Evolutionary conservation across 2,888 invertebrate genomes (phyloP).

Genomic region (Crioceris asparagi): DNA sequence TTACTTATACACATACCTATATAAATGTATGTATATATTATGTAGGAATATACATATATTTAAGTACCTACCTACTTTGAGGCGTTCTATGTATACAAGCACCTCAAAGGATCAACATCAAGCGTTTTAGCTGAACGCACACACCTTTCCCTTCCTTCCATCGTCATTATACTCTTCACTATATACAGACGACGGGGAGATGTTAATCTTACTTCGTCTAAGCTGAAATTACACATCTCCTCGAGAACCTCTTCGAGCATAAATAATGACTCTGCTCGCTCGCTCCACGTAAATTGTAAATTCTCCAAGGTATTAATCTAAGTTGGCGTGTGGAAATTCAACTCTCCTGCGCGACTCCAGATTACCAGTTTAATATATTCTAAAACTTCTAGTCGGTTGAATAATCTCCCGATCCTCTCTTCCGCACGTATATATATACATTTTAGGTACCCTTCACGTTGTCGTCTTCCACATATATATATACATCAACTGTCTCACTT

Average conservation of each 20-base stretch:
- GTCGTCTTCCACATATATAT: no score
- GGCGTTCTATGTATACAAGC: no score
- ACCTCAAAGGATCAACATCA: slow-evolving; percentile 21
- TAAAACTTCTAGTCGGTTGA: slow-evolving; percentile 37
- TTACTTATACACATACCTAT: no score
- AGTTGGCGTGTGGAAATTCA: slow-evolving; percentile 41
- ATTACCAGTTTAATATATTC: slow-evolving; percentile 42
- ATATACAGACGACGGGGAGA: slow-evolving; percentile 24
- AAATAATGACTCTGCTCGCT: slow-evolving; percentile 41
- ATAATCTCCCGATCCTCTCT: no score
- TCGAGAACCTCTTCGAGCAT: slow-evolving; percentile 39
- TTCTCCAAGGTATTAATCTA: slow-evolving; percentile 42
- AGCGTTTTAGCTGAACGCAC: slow-evolving; percentile 15
- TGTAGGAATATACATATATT: no score
- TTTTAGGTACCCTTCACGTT: no score
- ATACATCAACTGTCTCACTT: no score
- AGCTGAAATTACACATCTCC: slow-evolving; percentile 39
- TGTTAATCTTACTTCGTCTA: slow-evolving; percentile 34
- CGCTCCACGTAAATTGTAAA: slow-evolving; percentile 39
- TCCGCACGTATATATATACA: no score
- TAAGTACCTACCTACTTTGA: no score
- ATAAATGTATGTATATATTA: no score
- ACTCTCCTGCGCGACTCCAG: slow-evolving; percentile 39
- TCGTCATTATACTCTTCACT: slow-evolving; percentile 22
- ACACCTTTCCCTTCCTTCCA: slow-evolving; percentile 19